Conservation (phyloP, 1,140 invertebrate genomes). For the Drosophila simulans region DNA sequence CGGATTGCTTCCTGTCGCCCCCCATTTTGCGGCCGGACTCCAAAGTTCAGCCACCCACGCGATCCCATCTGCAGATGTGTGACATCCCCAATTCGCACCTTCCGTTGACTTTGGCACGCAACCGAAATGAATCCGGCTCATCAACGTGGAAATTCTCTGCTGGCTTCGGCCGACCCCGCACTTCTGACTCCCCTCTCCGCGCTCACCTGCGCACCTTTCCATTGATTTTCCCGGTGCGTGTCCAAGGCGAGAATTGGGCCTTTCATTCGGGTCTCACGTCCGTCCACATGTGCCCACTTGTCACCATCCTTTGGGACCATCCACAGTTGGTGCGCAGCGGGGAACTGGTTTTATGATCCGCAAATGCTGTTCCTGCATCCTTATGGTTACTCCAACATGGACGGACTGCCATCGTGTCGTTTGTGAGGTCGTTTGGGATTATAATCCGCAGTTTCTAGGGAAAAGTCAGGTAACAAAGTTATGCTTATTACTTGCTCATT, state of each 20-base stretch:
- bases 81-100: conserved; percentile 35
- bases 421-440: background rate
- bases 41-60: background rate
- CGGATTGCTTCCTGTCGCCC: conserved; percentile 34
- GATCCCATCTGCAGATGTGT: conserved; percentile 1
- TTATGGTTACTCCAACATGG: conserved; percentile 35
- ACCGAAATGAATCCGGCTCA: conserved; percentile 64
- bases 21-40: conserved; percentile 6
- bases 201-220: background rate
- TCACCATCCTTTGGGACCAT: conserved; percentile 14
- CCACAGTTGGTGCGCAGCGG: conserved; percentile 1
- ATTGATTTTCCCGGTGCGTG: conserved; percentile 26
- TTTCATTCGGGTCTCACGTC: conserved; percentile 36
- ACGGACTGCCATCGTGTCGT: conserved; percentile 18
- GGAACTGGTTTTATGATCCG: conserved; percentile 37
- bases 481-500: conserved; percentile 17
- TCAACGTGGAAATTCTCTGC: conserved; percentile 50
- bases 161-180: conserved; percentile 27
- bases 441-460: background rate
- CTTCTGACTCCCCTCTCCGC: background rate
- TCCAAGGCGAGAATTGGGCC: conserved; percentile 41
- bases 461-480: conserved; percentile 14
- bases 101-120: conserved; percentile 50
- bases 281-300: conserved; percentile 32
- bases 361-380: conserved; percentile 20